Evolutionary conservation across 2,113 vertebrate genomes (phyloP), one percentile per base, ranked within the genome.

Genomic region (Corynorhinus townsendii): DNA sequence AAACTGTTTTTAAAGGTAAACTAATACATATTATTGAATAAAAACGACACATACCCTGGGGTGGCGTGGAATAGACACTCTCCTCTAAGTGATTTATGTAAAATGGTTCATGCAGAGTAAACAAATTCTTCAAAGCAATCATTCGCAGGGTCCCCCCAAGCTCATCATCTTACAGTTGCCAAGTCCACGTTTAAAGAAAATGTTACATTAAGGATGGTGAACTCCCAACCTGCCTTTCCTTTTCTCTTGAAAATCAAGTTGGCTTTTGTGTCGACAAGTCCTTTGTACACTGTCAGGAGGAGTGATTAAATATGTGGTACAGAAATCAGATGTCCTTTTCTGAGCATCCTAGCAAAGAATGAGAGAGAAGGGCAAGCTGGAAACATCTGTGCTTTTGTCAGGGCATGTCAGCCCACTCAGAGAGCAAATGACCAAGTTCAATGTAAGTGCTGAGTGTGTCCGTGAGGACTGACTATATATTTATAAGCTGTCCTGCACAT

Each of bases 391-490:
- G 69, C 52, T 69, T 45, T 89, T 93, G 79, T 86, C 72, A 94
- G 80, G 82, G 49, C 19, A 2, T 89, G 56, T 33, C 92, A 95
- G 59, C 71, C 81, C 43, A 11, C 72, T 95, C 33, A 73, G 43
- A 52, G 43, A 93, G 92, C 73, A 49, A 97, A 96, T 72, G 20
- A 86, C 24, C 93, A 83, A 96, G 90, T 86, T 96, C 84, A 96
- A 14, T 71, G 92, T 96, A 81, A 72, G 54, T 81, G 30, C 64
- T 81, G 89, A 89, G 40, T 91, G 95, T 92, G 94, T 91, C 83
- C 90, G 73, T 4, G 38, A 96, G 92, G 94, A 47, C 9, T 93
- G 95, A 95, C 93, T n/a, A n/a, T n/a, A n/a, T 95, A 97, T 97
- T 97, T 95, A 96, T 96, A 87, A 87, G 94, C 24, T 52, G 30